A percentile compares a stretch with the other conserved stretches of the same genome.
phyloP scores from a whole-genome alignment of 2,888 invertebrate species.

The Lasioglossum lativentre region DNA sequence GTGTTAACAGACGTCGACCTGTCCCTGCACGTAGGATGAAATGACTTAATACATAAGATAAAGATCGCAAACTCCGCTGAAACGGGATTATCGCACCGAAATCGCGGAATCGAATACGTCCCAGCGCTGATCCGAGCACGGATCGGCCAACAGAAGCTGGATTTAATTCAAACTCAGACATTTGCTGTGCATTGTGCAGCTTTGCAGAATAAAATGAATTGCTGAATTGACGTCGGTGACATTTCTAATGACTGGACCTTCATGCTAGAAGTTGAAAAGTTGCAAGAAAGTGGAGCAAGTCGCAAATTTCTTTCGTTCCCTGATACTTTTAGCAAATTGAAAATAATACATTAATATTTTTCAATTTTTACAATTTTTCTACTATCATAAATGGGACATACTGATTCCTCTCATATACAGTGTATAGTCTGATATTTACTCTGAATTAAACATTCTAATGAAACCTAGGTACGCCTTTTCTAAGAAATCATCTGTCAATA shows the following conservation, averaged over 20 bases:
- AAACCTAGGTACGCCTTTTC: too few species aligned
- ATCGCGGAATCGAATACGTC: not conserved
- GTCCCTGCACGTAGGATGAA: constrained; percentile 6
- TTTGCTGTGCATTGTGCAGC: not conserved
- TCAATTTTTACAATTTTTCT: not conserved
- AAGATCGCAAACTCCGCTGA: constrained; percentile 13
- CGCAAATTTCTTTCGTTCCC: too few species aligned
- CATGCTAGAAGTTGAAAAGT: too few species aligned
- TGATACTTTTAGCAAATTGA: not conserved
- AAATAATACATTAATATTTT: not conserved
- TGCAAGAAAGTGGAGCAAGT: too few species aligned
- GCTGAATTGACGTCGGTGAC: not conserved
- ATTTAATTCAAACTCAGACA: not conserved
- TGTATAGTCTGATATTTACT: not conserved
- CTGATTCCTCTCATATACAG: not conserved
- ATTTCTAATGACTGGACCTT: not conserved
- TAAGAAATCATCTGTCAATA: too few species aligned
- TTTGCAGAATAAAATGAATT: not conserved
- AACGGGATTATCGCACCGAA: constrained; percentile 22
- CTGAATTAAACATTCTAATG: not conserved
- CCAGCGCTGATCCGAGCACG: not conserved
- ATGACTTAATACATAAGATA: constrained; percentile 44
- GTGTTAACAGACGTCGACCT: constrained; percentile 36
- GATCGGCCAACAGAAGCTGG: not conserved
- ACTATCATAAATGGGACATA: not conserved